Conservation (phyloP, 1,140 invertebrate genomes). For the Anastrepha ludens region DNA sequence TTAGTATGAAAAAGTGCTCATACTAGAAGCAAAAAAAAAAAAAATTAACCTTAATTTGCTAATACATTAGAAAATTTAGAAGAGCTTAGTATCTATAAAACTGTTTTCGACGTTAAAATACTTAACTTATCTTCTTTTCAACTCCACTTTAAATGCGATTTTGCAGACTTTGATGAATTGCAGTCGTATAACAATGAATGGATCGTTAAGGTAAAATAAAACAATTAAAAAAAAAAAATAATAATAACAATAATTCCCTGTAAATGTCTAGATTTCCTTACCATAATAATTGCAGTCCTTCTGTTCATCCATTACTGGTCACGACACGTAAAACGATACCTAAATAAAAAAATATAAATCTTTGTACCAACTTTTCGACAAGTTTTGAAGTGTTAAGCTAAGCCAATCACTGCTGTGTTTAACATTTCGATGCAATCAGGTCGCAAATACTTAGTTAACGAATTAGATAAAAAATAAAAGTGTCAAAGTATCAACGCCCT, state of each 20-base stretch:
- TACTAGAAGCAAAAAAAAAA: too few species aligned
- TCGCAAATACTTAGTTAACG: not conserved
- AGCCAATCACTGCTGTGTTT: not conserved
- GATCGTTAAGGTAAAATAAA: slow-evolving; percentile 73
- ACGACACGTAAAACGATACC: not conserved
- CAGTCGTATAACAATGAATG: slow-evolving; percentile 73
- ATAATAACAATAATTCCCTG: not conserved
- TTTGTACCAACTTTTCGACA: not conserved
- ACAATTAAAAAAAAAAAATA: not conserved
- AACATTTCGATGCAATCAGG: not conserved
- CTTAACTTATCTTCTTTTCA: slow-evolving; percentile 7
- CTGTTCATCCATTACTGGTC: slow-evolving; percentile 26
- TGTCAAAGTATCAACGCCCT: not conserved
- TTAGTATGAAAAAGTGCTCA: too few species aligned
- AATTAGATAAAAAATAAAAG: not conserved
- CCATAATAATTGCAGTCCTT: slow-evolving; percentile 1
- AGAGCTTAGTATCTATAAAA: not conserved
- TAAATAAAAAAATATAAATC: not conserved
- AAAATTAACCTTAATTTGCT: not conserved
- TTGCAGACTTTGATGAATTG: slow-evolving; percentile 74
- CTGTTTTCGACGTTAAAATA: not conserved
- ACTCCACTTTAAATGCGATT: slow-evolving; percentile 41
- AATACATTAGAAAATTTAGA: slow-evolving; percentile 1
- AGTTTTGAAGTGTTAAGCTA: not conserved
- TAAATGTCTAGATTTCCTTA: not conserved